Conservation (phyloP, 2,888 invertebrate species). For the Pegoplata infirma region DNA sequence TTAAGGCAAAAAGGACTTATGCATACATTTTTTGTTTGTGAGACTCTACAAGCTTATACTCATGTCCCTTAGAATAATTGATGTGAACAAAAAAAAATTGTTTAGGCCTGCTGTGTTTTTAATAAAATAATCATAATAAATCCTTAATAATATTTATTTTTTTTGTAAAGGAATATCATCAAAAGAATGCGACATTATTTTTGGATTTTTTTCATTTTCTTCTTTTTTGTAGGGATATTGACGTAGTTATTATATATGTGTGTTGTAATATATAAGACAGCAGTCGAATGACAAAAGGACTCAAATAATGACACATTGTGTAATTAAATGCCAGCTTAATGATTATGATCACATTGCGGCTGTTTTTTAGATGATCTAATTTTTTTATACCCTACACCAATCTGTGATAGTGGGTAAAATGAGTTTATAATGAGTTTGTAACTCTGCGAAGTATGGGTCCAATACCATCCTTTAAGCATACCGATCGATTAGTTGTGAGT, state of each 20-base stretch:
- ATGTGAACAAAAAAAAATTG: conserved; percentile 9
- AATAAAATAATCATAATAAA: conserved; percentile 78
- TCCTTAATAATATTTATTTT: conserved; percentile 77
- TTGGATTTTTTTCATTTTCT: conserved; percentile 7
- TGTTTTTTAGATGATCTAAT: conserved; percentile 15
- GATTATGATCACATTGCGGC: conserved; percentile 59
- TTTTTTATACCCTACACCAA: too few species aligned
- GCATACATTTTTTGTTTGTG: not conserved
- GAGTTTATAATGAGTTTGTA: not conserved
- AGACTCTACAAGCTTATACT: not conserved
- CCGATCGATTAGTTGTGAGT: too few species aligned
- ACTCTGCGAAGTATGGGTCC: not conserved
- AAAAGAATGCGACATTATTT: conserved; percentile 70
- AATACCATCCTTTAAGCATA: too few species aligned
- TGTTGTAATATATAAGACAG: conserved; percentile 21
- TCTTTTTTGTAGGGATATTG: conserved; percentile 40
- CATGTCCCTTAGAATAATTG: not conserved
- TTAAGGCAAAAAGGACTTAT: conserved; percentile 46
- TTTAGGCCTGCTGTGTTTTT: conserved; percentile 70
- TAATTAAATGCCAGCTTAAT: conserved; percentile 75
- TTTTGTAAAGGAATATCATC: conserved; percentile 72
- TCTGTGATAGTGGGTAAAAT: too few species aligned
- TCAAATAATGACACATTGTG: conserved; percentile 67
- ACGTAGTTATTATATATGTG: conserved; percentile 26
- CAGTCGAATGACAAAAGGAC: conserved; percentile 4